Percentiles rank a stretch among this genome's conserved stretches.
phyloP scores from a whole-genome alignment of 2,888 invertebrate species.

The Oxycera nigricornis region DNA sequence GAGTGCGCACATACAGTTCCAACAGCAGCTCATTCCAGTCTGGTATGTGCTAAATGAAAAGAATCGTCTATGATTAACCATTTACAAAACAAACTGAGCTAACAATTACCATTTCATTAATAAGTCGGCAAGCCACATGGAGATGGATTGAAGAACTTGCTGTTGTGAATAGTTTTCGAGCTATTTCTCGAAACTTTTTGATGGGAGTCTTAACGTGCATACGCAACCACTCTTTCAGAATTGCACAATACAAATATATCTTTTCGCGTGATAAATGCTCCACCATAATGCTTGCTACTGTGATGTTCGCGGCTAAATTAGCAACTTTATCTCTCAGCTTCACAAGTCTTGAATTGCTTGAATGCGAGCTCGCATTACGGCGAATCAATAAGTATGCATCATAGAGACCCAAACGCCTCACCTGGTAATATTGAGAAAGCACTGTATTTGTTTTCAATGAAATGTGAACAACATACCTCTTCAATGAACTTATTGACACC shows the following conservation, averaged over 20 bases:
- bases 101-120: slow-evolving; percentile 44
- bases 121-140: slow-evolving; percentile 40
- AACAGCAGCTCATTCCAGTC: slow-evolving; percentile 42
- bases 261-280: slow-evolving; percentile 36
- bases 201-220: slow-evolving; percentile 21
- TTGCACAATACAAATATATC: slow-evolving; percentile 37
- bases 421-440: background rate
- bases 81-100: background rate
- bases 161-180: slow-evolving; percentile 40
- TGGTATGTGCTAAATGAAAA: background rate
- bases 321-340: slow-evolving; percentile 40
- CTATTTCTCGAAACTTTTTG: slow-evolving; percentile 35
- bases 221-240: slow-evolving; percentile 41
- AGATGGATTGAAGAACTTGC: slow-evolving; percentile 41
- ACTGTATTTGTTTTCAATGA: background rate
- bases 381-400: slow-evolving; percentile 31
- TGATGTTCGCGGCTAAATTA: slow-evolving; percentile 35
- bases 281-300: slow-evolving; percentile 34
- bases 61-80: background rate
- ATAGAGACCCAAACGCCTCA: background rate
- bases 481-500: slow-evolving; percentile 59
- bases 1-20: slow-evolving; percentile 68
- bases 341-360: background rate
- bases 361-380: slow-evolving; percentile 2
- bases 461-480: slow-evolving; percentile 57